phyloP scores from a whole-genome alignment of 2,113 vertebrate genomes.

The Forbesichthys papilliferus region DNA sequence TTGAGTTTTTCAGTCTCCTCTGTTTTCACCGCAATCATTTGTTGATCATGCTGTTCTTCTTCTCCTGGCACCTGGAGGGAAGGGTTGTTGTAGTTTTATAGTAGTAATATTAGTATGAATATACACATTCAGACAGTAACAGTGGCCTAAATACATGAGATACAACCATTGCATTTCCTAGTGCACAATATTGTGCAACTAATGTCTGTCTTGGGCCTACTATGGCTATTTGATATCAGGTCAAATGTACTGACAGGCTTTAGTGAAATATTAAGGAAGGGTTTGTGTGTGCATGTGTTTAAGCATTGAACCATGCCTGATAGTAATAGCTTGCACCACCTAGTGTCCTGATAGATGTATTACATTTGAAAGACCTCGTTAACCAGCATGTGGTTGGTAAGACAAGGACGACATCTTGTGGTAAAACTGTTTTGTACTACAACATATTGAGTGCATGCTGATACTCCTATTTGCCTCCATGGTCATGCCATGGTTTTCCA shows the following conservation, averaged over 20 bases:
- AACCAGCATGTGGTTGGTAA: not conserved
- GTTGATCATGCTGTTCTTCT: slow-evolving; percentile 40
- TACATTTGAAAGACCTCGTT: not conserved
- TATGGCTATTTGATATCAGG: not conserved
- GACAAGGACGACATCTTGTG: slow-evolving; percentile 21
- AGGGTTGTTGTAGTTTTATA: not conserved
- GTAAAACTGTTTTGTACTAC: not conserved
- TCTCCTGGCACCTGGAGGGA: slow-evolving; percentile 71
- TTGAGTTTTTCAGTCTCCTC: slow-evolving; percentile 68
- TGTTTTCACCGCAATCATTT: slow-evolving; percentile 56
- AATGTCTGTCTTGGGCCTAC: not conserved
- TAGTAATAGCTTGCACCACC: slow-evolving; percentile 9
- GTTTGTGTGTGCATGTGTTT: not conserved
- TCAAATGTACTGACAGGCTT: slow-evolving; percentile 7
- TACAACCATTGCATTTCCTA: too few relatives aligned
- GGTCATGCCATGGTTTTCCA: not conserved
- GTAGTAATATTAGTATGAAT: not conserved
- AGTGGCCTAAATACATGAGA: not conserved
- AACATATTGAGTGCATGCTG: not conserved
- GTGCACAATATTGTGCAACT: too few relatives aligned
- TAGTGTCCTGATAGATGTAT: slow-evolving; percentile 20
- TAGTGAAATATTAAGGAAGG: not conserved
- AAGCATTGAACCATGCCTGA: not conserved
- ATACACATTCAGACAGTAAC: not conserved
- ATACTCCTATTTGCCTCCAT: not conserved